Evolutionary conservation across 2,888 invertebrate genomes (phyloP), one percentile per base, ranked within the genome.

Genomic region (Lasioglossum malachurum): DNA sequence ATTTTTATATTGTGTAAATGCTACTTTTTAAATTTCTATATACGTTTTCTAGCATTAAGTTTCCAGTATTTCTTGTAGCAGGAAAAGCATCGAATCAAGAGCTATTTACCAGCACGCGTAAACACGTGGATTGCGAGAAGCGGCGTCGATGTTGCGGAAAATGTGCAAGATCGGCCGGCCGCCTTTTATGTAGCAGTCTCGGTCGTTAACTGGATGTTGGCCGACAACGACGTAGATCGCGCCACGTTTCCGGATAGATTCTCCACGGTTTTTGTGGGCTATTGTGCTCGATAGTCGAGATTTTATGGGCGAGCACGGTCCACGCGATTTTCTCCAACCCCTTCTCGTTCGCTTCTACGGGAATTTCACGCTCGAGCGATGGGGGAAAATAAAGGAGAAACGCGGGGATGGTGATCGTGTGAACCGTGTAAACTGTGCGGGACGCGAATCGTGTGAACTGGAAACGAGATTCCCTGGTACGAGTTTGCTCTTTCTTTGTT

Each of bases 271-370:
- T n/a, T 27, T 72, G 35, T 5, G 35, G 46, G 72, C 76, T 67
- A 82, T 69, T 27, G 38, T 53, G 53, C 46, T 31, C 74, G 74
- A 74, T 74, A 60, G 38, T 19, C n/a, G 69, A n/a, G 46, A 60
- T 69, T 84, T 84, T 82, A 78, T 82, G 82, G 77, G 23, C 31
- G 77, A 60, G 57, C 83, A 82, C 38, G 76, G 41, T 41, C n/a
- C 46, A 44, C 8, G 35, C 67, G 67, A 67, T 35, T 67, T 35
- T 14, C 67, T 35, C 67, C 67, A 16, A 67, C 31, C 67, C 31
- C n/a, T 19, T 3, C 19, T 8, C 4, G 14, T 27, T 67, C 19
- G 31, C 35, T 7, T 38, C 27, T 16, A 69, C 38, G 72, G 78
- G 72, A 78, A 83, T 83, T 84, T 84, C 78, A 83, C 72, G 78